Base-by-base conservation (phyloP, 2,888 invertebrate genomes). In the Gandaritis pyraliata region DNA sequence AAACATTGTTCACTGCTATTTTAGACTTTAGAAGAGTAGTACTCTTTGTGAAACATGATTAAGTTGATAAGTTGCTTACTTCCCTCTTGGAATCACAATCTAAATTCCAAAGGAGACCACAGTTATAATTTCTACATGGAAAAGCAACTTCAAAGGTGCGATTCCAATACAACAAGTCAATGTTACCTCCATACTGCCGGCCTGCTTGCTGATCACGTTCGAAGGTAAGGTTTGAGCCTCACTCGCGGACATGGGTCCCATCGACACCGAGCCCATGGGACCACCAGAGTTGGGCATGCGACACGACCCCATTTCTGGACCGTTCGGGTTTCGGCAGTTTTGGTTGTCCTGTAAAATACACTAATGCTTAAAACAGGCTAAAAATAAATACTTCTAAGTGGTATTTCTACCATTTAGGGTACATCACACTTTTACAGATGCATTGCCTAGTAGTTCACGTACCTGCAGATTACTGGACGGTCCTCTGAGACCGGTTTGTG, bases 191-290 rank as follows among this genome's bases (percentile, higher is more conserved):
- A 96, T 96, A 68, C 96, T 95, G 70, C 95, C 94, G 29, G 93
- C 90, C 80, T 96, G 96, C 83, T 96, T 96, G 82, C 94, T 95
- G 75, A 96, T 95, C 64, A 96, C 95, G 83, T 96, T 96, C 69
- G 96, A 95, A 36, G 95, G 95, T 76, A 96, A 85, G 12, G 96
- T 95, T 82, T 96, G 96, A 43, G 95, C 94, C 76, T 95, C 95
- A 60, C 93, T 92, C 41, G 82, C 80, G 0, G 94, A 93, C 91
- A 91, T 90, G 46, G 88, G 83, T 2, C 90, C 90, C 90, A 91
- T 90, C 0, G 90, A 83, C 16, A 85, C 91, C 0, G 90, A 88
- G 0, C 90, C 91, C 86, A 91, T 87, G 0, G 89, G 85, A 0
- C 88, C 89, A 0, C 84, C 83, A 30, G 85, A 83, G 13, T 86